Conservation (phyloP, 1,140 invertebrate genomes). For the Drosophila kurseongensis region DNA sequence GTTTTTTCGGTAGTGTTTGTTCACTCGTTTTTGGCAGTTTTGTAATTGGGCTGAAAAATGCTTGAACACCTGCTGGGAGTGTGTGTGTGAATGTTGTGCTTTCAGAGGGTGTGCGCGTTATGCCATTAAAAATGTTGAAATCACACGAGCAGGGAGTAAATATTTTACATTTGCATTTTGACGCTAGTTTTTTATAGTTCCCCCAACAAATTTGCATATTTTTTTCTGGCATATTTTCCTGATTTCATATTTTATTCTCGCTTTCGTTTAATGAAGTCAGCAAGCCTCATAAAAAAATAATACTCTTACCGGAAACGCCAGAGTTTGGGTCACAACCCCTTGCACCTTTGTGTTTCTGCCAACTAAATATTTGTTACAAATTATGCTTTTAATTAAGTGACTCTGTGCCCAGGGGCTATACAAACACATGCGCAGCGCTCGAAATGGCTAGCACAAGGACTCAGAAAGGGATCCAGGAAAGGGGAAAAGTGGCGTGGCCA, state of each 20-base stretch:
- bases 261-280: slow-evolving; percentile 67
- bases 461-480: slow-evolving; percentile 17
- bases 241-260: slow-evolving; percentile 54
- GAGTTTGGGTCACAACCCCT: slow-evolving; percentile 28
- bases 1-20: slow-evolving; percentile 8
- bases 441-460: slow-evolving; percentile 35
- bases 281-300: slow-evolving; percentile 44
- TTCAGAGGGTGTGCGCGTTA: slow-evolving; percentile 41
- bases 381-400: slow-evolving; percentile 80
- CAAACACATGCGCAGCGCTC: slow-evolving; percentile 30
- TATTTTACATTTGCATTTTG: slow-evolving; percentile 82
- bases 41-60: slow-evolving; percentile 73
- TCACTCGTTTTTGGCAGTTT: slow-evolving; percentile 65
- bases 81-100: slow-evolving; percentile 1
- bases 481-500: not conserved
- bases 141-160: slow-evolving; percentile 75
- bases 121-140: slow-evolving; percentile 78
- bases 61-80: slow-evolving; percentile 65
- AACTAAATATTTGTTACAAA: slow-evolving; percentile 82
- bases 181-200: slow-evolving; percentile 74
- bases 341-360: slow-evolving; percentile 55
- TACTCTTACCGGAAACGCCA: slow-evolving; percentile 28
- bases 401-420: slow-evolving; percentile 34
- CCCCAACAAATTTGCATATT: slow-evolving; percentile 71
- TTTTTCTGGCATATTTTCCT: slow-evolving; percentile 35